Evolutionary conservation across 2,888 invertebrate genomes (phyloP).

Genomic region (Drosophila fungiperda): DNA sequence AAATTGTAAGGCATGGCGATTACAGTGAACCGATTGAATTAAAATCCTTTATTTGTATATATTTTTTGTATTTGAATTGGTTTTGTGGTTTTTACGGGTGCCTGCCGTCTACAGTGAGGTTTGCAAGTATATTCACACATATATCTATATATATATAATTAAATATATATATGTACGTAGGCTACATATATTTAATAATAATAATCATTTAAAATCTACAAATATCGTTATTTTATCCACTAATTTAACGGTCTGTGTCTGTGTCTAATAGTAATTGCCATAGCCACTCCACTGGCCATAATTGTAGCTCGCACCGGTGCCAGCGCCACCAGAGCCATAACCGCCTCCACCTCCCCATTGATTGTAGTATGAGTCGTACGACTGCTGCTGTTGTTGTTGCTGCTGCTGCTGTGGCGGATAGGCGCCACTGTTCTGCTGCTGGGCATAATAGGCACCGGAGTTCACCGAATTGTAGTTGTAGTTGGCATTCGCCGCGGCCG

Average conservation of each 20-base stretch:
- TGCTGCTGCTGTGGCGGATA: slow-evolving; percentile 70
- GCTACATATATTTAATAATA: slow-evolving; percentile 38
- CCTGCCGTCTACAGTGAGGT: slow-evolving; percentile 43
- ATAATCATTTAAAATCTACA: slow-evolving; percentile 65
- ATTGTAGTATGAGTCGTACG: slow-evolving; percentile 87
- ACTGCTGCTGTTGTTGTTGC: slow-evolving; percentile 66
- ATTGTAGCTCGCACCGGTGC: slow-evolving; percentile 82
- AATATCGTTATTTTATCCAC: slow-evolving; percentile 53
- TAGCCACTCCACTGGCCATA: slow-evolving; percentile 88
- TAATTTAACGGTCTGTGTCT: slow-evolving; percentile 50
- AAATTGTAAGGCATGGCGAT: slow-evolving; percentile 22
- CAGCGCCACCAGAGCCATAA: slow-evolving; percentile 71
- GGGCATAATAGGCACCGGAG: slow-evolving; percentile 79
- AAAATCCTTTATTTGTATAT: slow-evolving; percentile 47
- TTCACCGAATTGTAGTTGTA: slow-evolving; percentile 82
- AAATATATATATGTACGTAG: slow-evolving; percentile 17
- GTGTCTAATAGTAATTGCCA: slow-evolving; percentile 82
- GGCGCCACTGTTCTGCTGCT: slow-evolving; percentile 70
- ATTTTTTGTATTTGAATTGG: slow-evolving; percentile 17
- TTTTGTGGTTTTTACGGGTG: slow-evolving; percentile 11
- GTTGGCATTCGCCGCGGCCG: slow-evolving; percentile 80
- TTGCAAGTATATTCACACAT: slow-evolving; percentile 34
- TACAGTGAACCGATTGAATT: slow-evolving; percentile 52
- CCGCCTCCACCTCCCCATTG: slow-evolving; percentile 86
- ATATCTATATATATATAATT: slow-evolving; percentile 10